phyloP scores from a whole-genome alignment of 2,797 vertebrate species.

The Oreochromis grahami region DNA sequence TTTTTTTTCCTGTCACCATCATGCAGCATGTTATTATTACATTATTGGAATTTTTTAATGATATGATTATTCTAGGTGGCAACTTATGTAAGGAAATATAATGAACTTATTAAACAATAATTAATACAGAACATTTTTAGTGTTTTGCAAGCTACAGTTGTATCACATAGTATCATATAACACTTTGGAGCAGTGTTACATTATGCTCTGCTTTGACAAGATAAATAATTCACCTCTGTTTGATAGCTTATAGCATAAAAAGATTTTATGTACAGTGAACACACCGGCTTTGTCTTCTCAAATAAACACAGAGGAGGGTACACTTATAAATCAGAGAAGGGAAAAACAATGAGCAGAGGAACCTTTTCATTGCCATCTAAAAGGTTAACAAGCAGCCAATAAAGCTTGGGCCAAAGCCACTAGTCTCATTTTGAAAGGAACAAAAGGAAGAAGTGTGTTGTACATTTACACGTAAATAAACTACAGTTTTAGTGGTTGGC shows the following conservation, averaged over 20 bases:
- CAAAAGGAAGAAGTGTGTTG: background rate
- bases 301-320: constrained; percentile 18
- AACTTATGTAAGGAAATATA: background rate
- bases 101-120: background rate
- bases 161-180: background rate
- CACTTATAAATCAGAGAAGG: constrained; percentile 34
- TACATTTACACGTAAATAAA: background rate
- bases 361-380: constrained; percentile 68
- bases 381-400: constrained; percentile 72
- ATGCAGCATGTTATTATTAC: background rate
- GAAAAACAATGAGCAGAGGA: constrained; percentile 46
- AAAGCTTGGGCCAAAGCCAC: constrained; percentile 38
- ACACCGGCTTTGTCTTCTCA: constrained; percentile 7
- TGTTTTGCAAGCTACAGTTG: background rate
- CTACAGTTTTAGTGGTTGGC: background rate
- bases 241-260: background rate
- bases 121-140: background rate
- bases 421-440: constrained; percentile 40
- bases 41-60: background rate
- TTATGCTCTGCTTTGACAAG: background rate
- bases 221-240: background rate
- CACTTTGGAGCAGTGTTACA: background rate
- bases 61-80: background rate
- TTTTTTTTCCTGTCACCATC: background rate
- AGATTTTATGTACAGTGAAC: background rate